A percentile compares a stretch with the other conserved stretches of the same genome.
Evolutionary conservation across 2,797 vertebrate genomes (phyloP).

Genomic region (Lepilemur septentrionalis): DNA sequence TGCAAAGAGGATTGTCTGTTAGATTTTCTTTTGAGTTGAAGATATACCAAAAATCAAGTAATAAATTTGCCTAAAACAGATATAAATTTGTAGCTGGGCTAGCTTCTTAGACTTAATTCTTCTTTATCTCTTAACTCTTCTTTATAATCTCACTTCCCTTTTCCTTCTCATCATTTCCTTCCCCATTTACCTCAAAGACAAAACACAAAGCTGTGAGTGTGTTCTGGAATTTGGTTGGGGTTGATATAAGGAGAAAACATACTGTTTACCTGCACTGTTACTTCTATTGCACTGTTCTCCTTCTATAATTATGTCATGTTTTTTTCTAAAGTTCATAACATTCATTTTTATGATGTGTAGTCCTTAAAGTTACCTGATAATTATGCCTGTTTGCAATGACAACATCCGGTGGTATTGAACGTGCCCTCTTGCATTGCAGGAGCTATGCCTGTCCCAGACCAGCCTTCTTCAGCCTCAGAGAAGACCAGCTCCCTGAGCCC

Average conservation of each 20-base stretch:
- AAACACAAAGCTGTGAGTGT: neutral
- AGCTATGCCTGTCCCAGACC: slow-evolving; percentile 98
- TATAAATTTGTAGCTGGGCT: neutral
- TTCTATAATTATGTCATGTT: rapidly evolving
- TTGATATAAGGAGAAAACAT: neutral
- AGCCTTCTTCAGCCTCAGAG: slow-evolving; percentile 92
- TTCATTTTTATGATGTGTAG: rapidly evolving
- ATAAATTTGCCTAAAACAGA: neutral
- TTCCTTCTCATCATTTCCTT: neutral
- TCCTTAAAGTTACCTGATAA: no score
- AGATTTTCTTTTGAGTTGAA: neutral
- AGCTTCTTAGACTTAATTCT: neutral
- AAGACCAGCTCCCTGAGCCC: slow-evolving; percentile 95
- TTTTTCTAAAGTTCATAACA: neutral
- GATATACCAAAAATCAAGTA: neutral
- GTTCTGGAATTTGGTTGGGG: neutral
- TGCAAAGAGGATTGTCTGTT: neutral
- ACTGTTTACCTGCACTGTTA: rapidly evolving
- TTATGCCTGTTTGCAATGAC: neutral
- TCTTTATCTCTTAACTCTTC: neutral
- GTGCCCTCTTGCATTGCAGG: slow-evolving; percentile 74
- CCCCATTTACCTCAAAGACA: neutral
- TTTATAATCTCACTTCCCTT: neutral
- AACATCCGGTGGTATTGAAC: neutral
- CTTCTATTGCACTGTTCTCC: neutral